These are phyloP conservation scores for Hippocampus guttulatus DNA, from an alignment of 2,113 vertebrate genomes.

Conservation along the genomic window DNA sequence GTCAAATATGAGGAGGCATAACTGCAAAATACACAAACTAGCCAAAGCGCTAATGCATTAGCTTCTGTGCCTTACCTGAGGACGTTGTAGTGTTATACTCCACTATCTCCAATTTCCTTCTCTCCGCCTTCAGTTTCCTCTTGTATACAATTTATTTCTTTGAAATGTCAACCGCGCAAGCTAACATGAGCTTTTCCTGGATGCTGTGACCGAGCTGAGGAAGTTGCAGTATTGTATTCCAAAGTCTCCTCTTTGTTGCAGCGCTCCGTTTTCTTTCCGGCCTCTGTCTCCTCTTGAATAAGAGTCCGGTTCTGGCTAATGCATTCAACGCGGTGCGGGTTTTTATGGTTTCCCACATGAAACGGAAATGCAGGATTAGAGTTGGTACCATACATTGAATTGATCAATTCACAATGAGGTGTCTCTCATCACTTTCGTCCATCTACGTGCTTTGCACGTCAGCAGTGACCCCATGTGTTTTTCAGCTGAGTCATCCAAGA, in stretches of 20 bases:
- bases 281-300: not conserved
- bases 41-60: no score
- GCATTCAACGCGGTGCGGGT: not conserved
- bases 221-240: not conserved
- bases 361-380: not conserved
- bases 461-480: conserved; percentile 35
- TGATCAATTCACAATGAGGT: not conserved
- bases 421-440: not conserved
- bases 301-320: not conserved
- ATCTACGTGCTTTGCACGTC: conserved; percentile 19
- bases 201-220: not conserved
- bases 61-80: no score
- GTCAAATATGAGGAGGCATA: no score
- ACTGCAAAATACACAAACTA: no score
- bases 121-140: no score
- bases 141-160: no score
- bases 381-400: not conserved
- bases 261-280: not conserved
- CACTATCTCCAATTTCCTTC: no score
- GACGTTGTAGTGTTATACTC: no score
- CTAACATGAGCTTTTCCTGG: not conserved
- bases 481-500: not conserved
- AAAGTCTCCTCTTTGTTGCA: not conserved
- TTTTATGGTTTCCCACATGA: not conserved
- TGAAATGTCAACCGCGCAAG: no score